Conservation (phyloP, 2,888 invertebrate species). For the Drosophila kambysellisi region DNA sequence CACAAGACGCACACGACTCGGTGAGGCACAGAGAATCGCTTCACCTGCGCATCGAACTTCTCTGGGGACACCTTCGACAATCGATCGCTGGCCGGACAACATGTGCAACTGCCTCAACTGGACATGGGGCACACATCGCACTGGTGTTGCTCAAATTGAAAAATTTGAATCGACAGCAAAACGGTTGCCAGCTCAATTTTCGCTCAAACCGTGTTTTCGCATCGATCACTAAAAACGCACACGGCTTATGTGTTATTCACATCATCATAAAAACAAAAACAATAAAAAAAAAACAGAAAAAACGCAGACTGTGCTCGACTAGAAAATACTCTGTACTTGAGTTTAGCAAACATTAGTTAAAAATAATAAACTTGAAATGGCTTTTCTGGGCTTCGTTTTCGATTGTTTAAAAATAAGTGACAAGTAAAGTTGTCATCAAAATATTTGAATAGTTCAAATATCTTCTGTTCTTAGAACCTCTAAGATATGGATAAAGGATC, state of each 20-base stretch:
- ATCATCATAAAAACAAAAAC: neutral
- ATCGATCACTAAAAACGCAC: constrained; percentile 66
- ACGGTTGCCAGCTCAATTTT: constrained; percentile 60
- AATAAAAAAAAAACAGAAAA: neutral
- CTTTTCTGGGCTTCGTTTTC: neutral
- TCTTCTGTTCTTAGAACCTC: neutral
- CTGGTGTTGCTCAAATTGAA: constrained; percentile 61
- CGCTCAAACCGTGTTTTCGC: constrained; percentile 65
- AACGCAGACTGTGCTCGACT: neutral
- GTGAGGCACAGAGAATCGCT: constrained; percentile 11
- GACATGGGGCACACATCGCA: constrained; percentile 22
- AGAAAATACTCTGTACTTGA: neutral
- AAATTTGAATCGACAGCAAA: constrained; percentile 71
- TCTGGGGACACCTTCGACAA: constrained; percentile 71
- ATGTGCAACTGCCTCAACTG: constrained; percentile 46
- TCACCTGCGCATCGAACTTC: constrained; percentile 74
- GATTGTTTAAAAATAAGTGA: no score
- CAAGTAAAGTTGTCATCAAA: neutral
- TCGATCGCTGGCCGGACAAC: constrained; percentile 55
- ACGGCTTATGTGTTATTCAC: neutral
- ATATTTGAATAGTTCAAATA: neutral
- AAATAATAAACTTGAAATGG: neutral
- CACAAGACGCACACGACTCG: constrained; percentile 4
- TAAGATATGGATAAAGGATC: neutral
- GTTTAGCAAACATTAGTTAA: rapidly evolving